Conservation (phyloP, 2,797 vertebrate species). For the Eospalax fontanierii region DNA sequence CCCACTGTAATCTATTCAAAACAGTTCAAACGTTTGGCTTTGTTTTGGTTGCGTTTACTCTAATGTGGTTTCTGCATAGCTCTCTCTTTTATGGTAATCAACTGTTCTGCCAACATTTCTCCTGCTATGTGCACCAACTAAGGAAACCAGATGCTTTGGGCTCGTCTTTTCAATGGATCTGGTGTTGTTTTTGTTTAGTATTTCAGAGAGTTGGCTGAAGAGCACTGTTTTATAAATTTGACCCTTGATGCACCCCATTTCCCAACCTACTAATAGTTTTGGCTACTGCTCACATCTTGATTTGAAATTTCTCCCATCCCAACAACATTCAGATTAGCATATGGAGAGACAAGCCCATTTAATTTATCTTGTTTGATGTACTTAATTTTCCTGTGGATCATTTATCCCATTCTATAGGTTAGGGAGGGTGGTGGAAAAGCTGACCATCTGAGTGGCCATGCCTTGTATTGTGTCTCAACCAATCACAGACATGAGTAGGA, state of each 20-base stretch:
- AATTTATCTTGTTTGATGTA: slow-evolving; percentile 80
- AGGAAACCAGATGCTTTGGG: slow-evolving; percentile 91
- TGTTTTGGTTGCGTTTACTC: slow-evolving; percentile 88
- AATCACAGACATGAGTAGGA: slow-evolving; percentile 56
- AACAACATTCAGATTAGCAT: slow-evolving; percentile 72
- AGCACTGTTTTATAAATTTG: slow-evolving; percentile 84
- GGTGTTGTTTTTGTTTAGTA: slow-evolving; percentile 90
- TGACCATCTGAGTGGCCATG: slow-evolving; percentile 1
- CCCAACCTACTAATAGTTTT: slow-evolving; percentile 83
- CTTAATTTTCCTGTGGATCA: slow-evolving; percentile 80
- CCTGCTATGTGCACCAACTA: slow-evolving; percentile 89
- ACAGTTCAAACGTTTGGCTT: slow-evolving; percentile 88
- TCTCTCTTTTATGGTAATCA: slow-evolving; percentile 91
- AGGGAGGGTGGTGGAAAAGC: slow-evolving; percentile 62
- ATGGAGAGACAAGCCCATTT: slow-evolving; percentile 79
- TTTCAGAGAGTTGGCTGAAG: slow-evolving; percentile 88
- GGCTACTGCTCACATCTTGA: slow-evolving; percentile 85
- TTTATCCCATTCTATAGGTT: slow-evolving; percentile 78
- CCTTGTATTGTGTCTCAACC: slow-evolving; percentile 54
- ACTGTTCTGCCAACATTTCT: slow-evolving; percentile 91
- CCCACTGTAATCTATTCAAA: slow-evolving; percentile 84
- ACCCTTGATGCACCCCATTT: slow-evolving; percentile 82
- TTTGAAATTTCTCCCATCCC: slow-evolving; percentile 70
- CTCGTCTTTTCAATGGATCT: slow-evolving; percentile 87
- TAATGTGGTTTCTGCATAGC: slow-evolving; percentile 89